phyloP scores from a whole-genome alignment of 2,888 invertebrate genomes.

The Oithona nana region DNA sequence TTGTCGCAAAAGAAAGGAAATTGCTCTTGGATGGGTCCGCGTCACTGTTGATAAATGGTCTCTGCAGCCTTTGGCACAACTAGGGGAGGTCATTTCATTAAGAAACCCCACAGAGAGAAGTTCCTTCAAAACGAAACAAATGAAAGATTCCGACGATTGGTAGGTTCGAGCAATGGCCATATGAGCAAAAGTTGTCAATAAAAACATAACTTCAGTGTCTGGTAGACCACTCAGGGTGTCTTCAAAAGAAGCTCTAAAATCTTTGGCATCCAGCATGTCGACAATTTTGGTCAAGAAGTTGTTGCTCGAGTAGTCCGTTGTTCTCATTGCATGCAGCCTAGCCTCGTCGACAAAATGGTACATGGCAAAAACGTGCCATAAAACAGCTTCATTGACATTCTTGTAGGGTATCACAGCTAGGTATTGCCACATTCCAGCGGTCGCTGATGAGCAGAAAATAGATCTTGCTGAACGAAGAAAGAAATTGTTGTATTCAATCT shows the following conservation, averaged over 20 bases:
- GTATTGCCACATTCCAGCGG: constrained; percentile 51
- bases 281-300: constrained; percentile 18
- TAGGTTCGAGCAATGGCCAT: constrained; percentile 47
- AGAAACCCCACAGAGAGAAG: constrained; percentile 35
- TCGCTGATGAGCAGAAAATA: constrained; percentile 44
- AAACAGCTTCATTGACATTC: constrained; percentile 26
- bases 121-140: constrained; percentile 24
- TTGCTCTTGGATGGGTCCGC: constrained; percentile 43
- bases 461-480: constrained; percentile 46
- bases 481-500: constrained; percentile 52
- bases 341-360: constrained; percentile 23
- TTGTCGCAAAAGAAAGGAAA: constrained; percentile 41
- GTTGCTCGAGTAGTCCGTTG: constrained; percentile 18
- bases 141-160: constrained; percentile 41
- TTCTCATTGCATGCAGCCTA: not conserved
- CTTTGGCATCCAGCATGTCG: constrained; percentile 9
- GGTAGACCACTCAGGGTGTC: constrained; percentile 25
- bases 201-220: constrained; percentile 48
- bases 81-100: constrained; percentile 44
- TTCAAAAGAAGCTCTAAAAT: constrained; percentile 4
- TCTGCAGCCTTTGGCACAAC: constrained; percentile 50
- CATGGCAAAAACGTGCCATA: constrained; percentile 30
- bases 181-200: constrained; percentile 55
- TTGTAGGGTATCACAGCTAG: constrained; percentile 7
- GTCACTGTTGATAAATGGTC: constrained; percentile 50